Percentiles rank a stretch among this genome's conserved stretches.
Evolutionary conservation across 2,888 invertebrate species (phyloP).

Genomic region (Luperina nickerlii): DNA sequence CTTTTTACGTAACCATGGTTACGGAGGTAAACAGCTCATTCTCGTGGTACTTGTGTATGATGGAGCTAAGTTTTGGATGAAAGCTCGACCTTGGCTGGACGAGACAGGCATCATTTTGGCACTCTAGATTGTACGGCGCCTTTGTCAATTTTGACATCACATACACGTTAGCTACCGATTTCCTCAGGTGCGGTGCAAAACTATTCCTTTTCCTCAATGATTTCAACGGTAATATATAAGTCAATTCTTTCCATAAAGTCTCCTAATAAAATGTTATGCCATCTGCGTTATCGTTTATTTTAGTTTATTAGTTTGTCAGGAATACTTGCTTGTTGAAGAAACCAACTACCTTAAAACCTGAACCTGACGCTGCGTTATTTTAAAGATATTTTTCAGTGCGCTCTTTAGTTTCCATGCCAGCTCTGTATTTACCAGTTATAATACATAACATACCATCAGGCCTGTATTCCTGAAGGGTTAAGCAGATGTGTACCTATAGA

Average conservation of each 20-base stretch:
- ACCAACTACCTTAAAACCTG: background rate
- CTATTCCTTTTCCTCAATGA: background rate
- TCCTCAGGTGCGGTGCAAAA: background rate
- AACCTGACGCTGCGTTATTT: background rate
- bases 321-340: background rate
- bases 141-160: conserved; percentile 7
- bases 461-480: background rate
- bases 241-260: background rate
- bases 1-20: conserved; percentile 42
- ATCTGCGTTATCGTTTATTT: background rate
- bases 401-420: background rate
- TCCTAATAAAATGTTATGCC: background rate
- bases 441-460: too few relatives aligned
- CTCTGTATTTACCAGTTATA: background rate
- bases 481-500: background rate
- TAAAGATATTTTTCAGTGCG: background rate
- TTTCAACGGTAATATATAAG: too few relatives aligned
- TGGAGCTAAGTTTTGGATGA: conserved; percentile 35
- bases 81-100: conserved; percentile 40
- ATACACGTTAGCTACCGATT: background rate
- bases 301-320: background rate
- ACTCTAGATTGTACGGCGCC: conserved; percentile 4
- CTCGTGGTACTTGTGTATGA: conserved; percentile 37
- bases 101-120: conserved; percentile 32
- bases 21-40: conserved; percentile 44